Evolutionary conservation across 2,113 vertebrate species (phyloP), one percentile per base, ranked within the genome.

Genomic region (Melanerpes aurifrons): DNA sequence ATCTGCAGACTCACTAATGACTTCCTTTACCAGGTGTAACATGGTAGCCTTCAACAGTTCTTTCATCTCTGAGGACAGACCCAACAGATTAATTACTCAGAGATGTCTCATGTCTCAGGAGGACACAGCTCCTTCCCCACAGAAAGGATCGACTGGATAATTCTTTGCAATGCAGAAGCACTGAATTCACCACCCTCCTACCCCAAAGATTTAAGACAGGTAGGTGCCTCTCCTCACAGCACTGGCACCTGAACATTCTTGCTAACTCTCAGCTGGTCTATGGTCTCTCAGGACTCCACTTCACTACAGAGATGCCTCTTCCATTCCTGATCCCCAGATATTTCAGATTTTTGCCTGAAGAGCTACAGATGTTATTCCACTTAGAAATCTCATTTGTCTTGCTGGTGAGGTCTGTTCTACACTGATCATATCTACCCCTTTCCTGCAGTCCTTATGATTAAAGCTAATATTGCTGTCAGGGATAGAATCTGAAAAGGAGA

Each of bases 11-110:
- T 86, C 31, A 31, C 76, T 94, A 90, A 94, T 56, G 18, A 81
- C 61, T 92, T 85, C 68, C 78, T 76, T 77, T 87, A 77, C 77
- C 89, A 93, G 87, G 94, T 86, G 78, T 91, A 92, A 80, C 72
- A 80, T 9, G 31, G 69, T 48, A 87, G 79, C 69, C 78, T 86
- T 81, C 3, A 0, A 59, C 48, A 82, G 31, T 17, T 77, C 87
- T 85, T 92, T 92, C 74, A 84, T 91, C 53, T 76, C 91, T 6
- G 37, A 82, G 73, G 93, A 81, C 61, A 72, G 70, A 82, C 73
- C 62, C 91, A 78, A 11, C 0, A 6, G 79, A 88, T 74, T 69
- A 81, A 91, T 83, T 84, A 91, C 62, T 61, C 54, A 53, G 69
- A 80, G 56, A 74, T 69, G 50, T 24, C 45, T 75, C 57, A 76